Percentiles rank a stretch among this genome's conserved stretches.
Evolutionary conservation across 1,140 invertebrate species (phyloP).

Genomic region (Wiebesia pumilae): DNA sequence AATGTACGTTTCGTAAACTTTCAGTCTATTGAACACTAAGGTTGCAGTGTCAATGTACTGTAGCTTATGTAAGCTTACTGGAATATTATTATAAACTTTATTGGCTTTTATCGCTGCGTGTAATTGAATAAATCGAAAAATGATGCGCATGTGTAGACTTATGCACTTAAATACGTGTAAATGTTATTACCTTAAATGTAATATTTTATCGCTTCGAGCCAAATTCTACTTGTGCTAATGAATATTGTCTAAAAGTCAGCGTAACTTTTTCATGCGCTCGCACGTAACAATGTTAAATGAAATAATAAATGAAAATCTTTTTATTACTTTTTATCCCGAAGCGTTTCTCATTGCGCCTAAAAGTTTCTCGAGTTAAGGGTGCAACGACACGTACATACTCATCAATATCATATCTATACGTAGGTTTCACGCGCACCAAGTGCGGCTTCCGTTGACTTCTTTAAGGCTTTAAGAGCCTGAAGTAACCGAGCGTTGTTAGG

Average conservation of each 20-base stretch:
- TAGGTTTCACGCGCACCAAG: background rate
- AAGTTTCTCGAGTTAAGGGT: background rate
- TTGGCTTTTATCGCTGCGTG: background rate
- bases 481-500: slow-evolving; percentile 8
- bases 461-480: slow-evolving; percentile 45
- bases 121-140: background rate
- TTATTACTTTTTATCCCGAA: background rate
- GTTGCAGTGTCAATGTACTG: background rate
- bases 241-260: background rate
- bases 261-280: background rate
- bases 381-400: no score
- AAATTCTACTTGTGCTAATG: no score
- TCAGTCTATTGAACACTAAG: background rate
- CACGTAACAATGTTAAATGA: background rate
- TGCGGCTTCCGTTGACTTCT: slow-evolving; percentile 43
- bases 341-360: no score
- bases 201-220: no score
- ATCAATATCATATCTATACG: background rate
- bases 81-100: background rate
- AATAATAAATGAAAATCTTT: background rate
- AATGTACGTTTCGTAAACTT: background rate
- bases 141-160: no score
- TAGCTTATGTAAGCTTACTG: background rate
- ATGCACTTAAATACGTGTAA: no score
- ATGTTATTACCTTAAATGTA: no score